Base-by-base conservation (phyloP, 2,888 invertebrate species). In the Apotomis capreana region DNA sequence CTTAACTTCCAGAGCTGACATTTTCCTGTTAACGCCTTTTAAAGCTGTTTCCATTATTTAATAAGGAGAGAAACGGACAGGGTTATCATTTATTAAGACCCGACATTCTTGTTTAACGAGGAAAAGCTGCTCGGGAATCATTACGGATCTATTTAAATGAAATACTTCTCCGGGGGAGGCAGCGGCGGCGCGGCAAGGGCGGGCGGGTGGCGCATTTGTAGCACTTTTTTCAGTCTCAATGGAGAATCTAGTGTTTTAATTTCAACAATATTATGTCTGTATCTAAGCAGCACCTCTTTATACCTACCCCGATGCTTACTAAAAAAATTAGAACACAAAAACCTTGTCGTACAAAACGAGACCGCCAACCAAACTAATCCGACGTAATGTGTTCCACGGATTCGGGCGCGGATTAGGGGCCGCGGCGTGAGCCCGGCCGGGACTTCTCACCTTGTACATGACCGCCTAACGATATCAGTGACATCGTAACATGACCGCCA, bases 1-100 rank as follows among this genome's bases (percentile, higher is more conserved):
- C 37, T 58, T 58, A 58, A 58, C 36, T 40, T 37, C 15, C 54
- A 13, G 5, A 54, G 6, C 40, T 10, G 57, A 37, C 46, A 15
- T 67, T 67, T 58, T 51, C 67, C 67, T 46, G 49, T 10, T 15
- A 9, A 46, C 49, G 10, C 55, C 46, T 37, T 51, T 52, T 51
- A 51, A 54, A 54, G 68, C 40, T 68, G 52, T 60, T 12, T 9
- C 12, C 49, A 58, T 49, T 67, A 49, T 67, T 67, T 58, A 57
- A 57, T 57, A 49, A 46, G 57, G 46, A 26, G 46, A 37, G 36
- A 46, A 65, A 52, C 9, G 40, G 54, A 13, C 52, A 5, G 58
- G 57, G 68, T 44, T 54, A 54, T 52, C 26, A 60, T 68, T 61
- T 54, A 46, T 55, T 13, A 61, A 61, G 54, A 37, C 12, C 51